Percentiles rank a stretch among this genome's conserved stretches.
Evolutionary conservation across 2,797 vertebrate species (phyloP).

Genomic region (Mormyrus hasselquistii): DNA sequence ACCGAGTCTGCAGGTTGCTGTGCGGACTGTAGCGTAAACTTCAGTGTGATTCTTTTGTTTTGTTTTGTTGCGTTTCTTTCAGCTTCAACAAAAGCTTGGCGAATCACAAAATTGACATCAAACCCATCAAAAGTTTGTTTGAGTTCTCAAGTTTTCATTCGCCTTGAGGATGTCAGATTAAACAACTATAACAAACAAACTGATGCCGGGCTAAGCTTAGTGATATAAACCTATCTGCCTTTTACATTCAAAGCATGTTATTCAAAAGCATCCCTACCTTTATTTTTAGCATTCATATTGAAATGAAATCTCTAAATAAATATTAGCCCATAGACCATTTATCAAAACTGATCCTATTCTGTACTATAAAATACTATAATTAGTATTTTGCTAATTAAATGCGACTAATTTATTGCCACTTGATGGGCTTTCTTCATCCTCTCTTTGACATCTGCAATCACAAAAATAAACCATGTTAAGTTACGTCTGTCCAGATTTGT

Average conservation of each 20-base stretch:
- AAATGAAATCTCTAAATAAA: background rate
- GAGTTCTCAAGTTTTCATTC: background rate
- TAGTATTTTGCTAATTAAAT: background rate
- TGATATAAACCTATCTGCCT: background rate
- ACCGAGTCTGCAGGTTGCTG: background rate
- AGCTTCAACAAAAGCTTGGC: background rate
- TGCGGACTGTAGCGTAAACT: background rate
- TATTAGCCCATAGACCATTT: background rate
- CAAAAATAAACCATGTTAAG: background rate
- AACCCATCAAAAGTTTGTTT: background rate
- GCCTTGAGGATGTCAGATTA: background rate
- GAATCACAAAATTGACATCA: background rate
- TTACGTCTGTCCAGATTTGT: background rate
- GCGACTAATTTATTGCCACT: background rate
- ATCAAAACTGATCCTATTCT: background rate
- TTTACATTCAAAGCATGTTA: background rate
- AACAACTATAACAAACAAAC: background rate
- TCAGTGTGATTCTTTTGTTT: background rate
- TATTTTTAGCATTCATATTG: background rate
- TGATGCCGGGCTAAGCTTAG: background rate
- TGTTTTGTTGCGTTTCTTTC: no score
- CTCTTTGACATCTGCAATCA: background rate
- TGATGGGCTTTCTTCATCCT: background rate
- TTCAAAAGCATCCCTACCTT: background rate
- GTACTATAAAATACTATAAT: background rate